phyloP scores from a whole-genome alignment of 2,113 vertebrate species.

The Echinops telfairi region DNA sequence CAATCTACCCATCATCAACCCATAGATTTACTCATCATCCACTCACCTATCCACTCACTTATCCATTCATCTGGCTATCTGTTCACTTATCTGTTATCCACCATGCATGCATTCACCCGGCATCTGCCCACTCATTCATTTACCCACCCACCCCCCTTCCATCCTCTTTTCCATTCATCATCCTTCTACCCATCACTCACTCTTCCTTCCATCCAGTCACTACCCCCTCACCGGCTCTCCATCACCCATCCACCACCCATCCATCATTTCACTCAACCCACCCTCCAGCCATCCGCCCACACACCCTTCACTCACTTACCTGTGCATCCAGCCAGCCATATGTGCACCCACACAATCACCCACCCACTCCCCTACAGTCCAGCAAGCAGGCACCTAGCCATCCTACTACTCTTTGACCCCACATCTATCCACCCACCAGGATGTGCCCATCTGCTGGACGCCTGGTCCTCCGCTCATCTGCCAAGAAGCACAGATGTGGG shows the following conservation, averaged over 20 bases:
- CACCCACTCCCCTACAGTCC: background rate
- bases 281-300: background rate
- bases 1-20: background rate
- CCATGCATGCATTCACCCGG: background rate
- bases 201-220: background rate
- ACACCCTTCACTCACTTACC: background rate
- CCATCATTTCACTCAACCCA: background rate
- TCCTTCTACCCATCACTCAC: background rate
- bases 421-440: fast-evolving
- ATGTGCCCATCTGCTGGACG: background rate
- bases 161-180: background rate
- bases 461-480: too few species aligned
- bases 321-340: background rate
- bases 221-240: too few species aligned
- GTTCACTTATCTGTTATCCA: background rate
- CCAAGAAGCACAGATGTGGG: background rate
- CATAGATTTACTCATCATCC: background rate
- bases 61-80: background rate
- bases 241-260: background rate
- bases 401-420: too few species aligned
- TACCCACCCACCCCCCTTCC: background rate
- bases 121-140: background rate
- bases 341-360: background rate
- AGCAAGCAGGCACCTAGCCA: fast-evolving
- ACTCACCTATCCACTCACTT: background rate